A percentile compares a stretch with the other conserved stretches of the same genome.
Conservation (phyloP, 1,140 invertebrate genomes). For the Lepidurus apus region DNA sequence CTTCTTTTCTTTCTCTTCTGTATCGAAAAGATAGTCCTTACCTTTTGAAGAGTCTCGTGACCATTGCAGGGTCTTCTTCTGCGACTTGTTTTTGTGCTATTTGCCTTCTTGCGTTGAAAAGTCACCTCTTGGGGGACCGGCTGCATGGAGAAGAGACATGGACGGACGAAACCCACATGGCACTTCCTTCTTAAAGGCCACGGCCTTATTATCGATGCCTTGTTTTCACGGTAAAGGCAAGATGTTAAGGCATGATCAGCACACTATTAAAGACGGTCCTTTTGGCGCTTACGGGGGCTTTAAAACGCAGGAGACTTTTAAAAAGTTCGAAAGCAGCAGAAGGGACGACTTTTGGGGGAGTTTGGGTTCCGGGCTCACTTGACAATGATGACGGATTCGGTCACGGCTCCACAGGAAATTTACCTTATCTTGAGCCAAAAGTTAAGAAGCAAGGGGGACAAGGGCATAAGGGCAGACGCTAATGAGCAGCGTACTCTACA, state of each 20-base stretch:
- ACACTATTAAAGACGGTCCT: neutral
- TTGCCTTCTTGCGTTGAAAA: neutral
- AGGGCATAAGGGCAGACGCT: no score
- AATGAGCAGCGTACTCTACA: no score
- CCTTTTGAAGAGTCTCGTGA: neutral
- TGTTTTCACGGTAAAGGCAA: neutral
- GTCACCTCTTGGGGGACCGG: neutral
- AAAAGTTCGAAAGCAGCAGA: neutral
- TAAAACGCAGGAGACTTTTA: no score
- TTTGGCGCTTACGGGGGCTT: neutral
- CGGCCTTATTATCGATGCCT: conserved; percentile 4
- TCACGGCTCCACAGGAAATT: neutral
- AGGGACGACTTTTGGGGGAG: no score
- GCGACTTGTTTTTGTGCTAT: neutral
- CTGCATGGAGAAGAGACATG: neutral
- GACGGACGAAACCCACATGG: neutral
- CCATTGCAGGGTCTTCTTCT: neutral
- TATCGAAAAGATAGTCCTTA: neutral
- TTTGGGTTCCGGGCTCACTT: neutral
- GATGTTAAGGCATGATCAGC: neutral
- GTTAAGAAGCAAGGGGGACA: no score
- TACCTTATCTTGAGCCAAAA: neutral
- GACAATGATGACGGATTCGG: conserved; percentile 15
- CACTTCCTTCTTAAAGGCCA: neutral
- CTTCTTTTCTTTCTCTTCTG: neutral